Percentiles rank a stretch among this genome's conserved stretches.
phyloP scores from a whole-genome alignment of 1,140 invertebrate genomes.

The Notospermus geniculatus region DNA sequence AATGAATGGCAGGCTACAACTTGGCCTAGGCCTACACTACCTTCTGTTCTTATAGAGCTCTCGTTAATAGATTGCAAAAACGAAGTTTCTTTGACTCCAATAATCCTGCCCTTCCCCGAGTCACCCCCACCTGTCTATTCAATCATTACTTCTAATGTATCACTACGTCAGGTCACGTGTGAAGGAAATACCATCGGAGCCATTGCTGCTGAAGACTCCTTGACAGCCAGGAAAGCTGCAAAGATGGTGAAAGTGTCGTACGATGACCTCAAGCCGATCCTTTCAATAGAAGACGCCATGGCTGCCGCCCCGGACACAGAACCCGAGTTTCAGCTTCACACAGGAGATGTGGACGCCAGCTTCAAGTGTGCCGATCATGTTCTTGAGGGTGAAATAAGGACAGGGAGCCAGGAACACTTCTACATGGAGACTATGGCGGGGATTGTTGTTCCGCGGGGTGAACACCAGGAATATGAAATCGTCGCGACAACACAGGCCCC shows the following conservation, averaged over 20 bases:
- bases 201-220: constrained; percentile 71
- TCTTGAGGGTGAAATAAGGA: constrained; percentile 64
- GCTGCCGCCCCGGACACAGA: background rate
- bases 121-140: too few species aligned
- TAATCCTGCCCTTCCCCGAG: too few species aligned
- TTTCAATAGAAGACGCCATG: constrained; percentile 32
- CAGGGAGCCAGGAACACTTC: constrained; percentile 92
- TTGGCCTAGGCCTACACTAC: too few species aligned
- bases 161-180: constrained; percentile 45
- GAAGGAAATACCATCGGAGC: constrained; percentile 78
- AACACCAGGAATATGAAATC: constrained; percentile 76
- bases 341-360: background rate
- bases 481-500: constrained; percentile 74
- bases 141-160: too few species aligned
- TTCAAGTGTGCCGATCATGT: constrained; percentile 36
- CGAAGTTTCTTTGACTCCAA: too few species aligned
- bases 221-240: constrained; percentile 71
- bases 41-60: too few species aligned
- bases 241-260: constrained; percentile 73
- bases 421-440: constrained; percentile 79
- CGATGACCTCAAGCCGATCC: constrained; percentile 62
- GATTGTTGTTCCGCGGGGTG: constrained; percentile 63
- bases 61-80: too few species aligned
- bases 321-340: background rate
- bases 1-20: too few species aligned